These are phyloP conservation scores for Galbula dea DNA, from an alignment of 2,113 vertebrate species.

Conservation along the genomic window DNA sequence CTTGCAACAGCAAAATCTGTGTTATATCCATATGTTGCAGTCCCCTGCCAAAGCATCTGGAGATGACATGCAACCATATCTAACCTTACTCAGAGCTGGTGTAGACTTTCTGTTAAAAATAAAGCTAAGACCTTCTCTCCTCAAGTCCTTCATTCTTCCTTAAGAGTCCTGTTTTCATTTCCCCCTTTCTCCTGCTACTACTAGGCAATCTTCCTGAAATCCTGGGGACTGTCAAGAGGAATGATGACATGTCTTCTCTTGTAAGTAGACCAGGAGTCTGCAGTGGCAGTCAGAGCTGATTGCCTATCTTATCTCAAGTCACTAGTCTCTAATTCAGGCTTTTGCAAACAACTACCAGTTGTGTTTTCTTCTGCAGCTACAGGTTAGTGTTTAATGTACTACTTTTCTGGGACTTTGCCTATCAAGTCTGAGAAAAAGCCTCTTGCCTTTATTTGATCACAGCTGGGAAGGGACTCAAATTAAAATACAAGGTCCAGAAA, in stretches of 20 bases:
- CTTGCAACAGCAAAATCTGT: not conserved
- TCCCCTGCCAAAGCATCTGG: not conserved
- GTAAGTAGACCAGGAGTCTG: conserved; percentile 80
- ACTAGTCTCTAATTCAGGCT: conserved; percentile 73
- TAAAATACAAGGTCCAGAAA: not conserved
- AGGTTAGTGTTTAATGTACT: conserved; percentile 35
- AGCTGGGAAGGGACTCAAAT: not conserved
- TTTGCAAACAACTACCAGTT: conserved; percentile 68
- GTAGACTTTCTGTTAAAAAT: not conserved
- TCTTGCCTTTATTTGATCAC: not conserved
- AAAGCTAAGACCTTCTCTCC: not conserved
- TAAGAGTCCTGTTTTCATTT: conserved; percentile 38
- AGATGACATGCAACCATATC: not conserved
- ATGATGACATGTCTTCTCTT: conserved; percentile 74
- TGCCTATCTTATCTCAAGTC: conserved; percentile 78
- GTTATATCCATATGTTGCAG: not conserved
- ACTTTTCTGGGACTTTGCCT: conserved; percentile 35
- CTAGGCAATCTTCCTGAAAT: conserved; percentile 60
- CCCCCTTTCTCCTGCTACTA: not conserved
- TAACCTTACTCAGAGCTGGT: not conserved
- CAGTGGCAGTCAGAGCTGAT: conserved; percentile 67
- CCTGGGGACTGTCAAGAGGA: conserved; percentile 78
- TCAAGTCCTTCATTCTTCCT: not conserved
- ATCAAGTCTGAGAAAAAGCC: not conserved
- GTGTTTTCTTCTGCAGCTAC: conserved; percentile 29